phyloP scores from a whole-genome alignment of 2,797 vertebrate genomes.

The Acipenser ruthenus region DNA sequence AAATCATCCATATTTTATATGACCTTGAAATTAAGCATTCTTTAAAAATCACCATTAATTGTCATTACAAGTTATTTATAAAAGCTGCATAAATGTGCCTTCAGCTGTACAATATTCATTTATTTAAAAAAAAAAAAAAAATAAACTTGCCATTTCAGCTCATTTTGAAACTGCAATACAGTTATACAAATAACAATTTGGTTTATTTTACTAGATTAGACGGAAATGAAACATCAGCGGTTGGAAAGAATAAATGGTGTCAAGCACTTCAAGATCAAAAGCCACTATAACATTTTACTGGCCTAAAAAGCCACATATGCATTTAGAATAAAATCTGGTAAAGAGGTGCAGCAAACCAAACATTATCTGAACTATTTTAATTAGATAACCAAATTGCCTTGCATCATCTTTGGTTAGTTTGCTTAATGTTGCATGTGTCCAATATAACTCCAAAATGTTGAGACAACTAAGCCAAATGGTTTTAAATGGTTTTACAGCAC shows the following conservation, averaged over 20 bases:
- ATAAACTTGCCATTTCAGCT: too few species aligned
- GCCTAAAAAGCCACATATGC: slow-evolving; percentile 14
- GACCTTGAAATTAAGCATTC: too few species aligned
- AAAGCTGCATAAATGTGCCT: too few species aligned
- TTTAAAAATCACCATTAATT: too few species aligned
- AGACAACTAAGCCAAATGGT: neutral
- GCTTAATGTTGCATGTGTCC: neutral
- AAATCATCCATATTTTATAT: too few species aligned
- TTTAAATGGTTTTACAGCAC: neutral
- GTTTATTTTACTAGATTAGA: slow-evolving; percentile 1
- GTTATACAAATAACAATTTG: neutral
- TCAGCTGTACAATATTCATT: too few species aligned
- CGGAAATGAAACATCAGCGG: slow-evolving; percentile 2
- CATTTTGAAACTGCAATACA: too few species aligned
- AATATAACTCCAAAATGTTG: neutral
- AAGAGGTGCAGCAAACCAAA: neutral
- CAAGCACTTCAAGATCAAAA: slow-evolving; percentile 14
- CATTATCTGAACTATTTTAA: neutral
- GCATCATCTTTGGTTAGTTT: slow-evolving; percentile 1
- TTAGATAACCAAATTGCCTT: neutral
- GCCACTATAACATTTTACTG: slow-evolving; percentile 13
- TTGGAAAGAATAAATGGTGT: slow-evolving; percentile 16
- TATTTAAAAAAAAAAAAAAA: too few species aligned
- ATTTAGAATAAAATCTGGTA: neutral
- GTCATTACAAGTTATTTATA: too few species aligned